These are phyloP conservation scores for Aproaerema taeniolella DNA, from an alignment of 2,888 invertebrate genomes.

Conservation along the genomic window DNA sequence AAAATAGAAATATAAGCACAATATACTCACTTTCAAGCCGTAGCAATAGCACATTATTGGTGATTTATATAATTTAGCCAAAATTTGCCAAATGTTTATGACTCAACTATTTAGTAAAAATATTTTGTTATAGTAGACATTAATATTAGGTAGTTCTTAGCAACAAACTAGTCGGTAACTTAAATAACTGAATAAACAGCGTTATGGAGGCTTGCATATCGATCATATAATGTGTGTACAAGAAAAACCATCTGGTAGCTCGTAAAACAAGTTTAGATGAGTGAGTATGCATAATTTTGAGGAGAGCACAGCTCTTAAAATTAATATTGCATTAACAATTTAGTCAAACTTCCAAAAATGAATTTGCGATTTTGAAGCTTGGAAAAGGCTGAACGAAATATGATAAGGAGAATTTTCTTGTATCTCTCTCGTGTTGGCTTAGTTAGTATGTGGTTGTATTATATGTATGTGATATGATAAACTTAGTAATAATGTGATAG, in stretches of 20 bases:
- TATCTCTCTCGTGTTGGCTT: slow-evolving; percentile 6
- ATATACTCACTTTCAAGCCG: not conserved
- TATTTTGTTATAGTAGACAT: slow-evolving; percentile 42
- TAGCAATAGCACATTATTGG: slow-evolving; percentile 22
- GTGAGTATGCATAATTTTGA: too few species aligned
- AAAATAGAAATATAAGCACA: not conserved
- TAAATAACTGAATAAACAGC: slow-evolving; percentile 28
- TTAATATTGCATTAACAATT: too few species aligned
- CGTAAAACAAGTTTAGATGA: too few species aligned
- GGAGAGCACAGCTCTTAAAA: too few species aligned
- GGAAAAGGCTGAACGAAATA: slow-evolving; percentile 6
- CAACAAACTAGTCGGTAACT: slow-evolving; percentile 46
- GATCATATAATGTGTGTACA: slow-evolving; percentile 13
- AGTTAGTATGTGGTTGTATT: slow-evolving; percentile 14
- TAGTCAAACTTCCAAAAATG: slow-evolving; percentile 2
- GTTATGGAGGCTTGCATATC: slow-evolving; percentile 49
- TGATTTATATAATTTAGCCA: slow-evolving; percentile 58
- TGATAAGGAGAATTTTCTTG: not conserved
- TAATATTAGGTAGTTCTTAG: slow-evolving; percentile 43
- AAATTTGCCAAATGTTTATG: slow-evolving; percentile 66
- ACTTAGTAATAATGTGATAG: slow-evolving; percentile 13
- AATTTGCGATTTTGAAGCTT: slow-evolving; percentile 3
- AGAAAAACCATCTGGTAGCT: not conserved
- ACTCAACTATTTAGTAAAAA: slow-evolving; percentile 40
- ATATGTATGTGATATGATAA: slow-evolving; percentile 14